Base-by-base conservation (phyloP, 2,888 invertebrate species). In the Synanthedon formicaeformis region DNA sequence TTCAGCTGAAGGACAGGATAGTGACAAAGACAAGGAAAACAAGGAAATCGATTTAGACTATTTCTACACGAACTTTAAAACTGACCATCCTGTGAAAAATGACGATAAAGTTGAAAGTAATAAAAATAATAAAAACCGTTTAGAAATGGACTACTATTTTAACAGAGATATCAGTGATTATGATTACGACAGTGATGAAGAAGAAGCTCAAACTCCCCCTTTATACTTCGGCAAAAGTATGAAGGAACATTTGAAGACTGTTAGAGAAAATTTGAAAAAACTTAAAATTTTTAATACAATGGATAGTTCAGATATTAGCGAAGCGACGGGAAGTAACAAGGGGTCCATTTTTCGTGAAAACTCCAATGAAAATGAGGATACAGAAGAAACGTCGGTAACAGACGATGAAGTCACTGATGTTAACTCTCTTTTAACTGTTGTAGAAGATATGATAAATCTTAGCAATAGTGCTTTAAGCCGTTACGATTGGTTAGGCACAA, bases 401-500 rank as follows among this genome's bases (percentile, higher is more conserved):
- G 14, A 23, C 14, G 49, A 13, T 18, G 49, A 16, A 2, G 11
- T 14, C 12, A 34, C 34, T 10, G 34, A 34, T 48, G 16, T 78
- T 2, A 54, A 66, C 1, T 54, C 61, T 0, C 68, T 69, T 54
- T 34, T 70, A 4, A 57, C 57, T 14, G 78, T 77, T 1, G 54
- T 85, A 3, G 64, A 57, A n/a, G 75, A 82, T 58, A 66, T 80
- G 67, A 57, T 84, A 11, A 41, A 59, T 0, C 55, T 56, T 14
- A 60, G 78, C 11, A 68, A 65, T 40, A 62, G 60, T 11, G 69
- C 61, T 0, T 60, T 85, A 2, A 51, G 58, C 1, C 60, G 72
- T 40, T 86, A 79, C 41, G 71, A 78, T 56, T 86, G 85, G 85
- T 56, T 85, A 3, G 61, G 65, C 1, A 73, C 77, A 0, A 66